Evolutionary conservation across 2,888 invertebrate genomes (phyloP).

Genomic region (Drosophila flavopinicola): DNA sequence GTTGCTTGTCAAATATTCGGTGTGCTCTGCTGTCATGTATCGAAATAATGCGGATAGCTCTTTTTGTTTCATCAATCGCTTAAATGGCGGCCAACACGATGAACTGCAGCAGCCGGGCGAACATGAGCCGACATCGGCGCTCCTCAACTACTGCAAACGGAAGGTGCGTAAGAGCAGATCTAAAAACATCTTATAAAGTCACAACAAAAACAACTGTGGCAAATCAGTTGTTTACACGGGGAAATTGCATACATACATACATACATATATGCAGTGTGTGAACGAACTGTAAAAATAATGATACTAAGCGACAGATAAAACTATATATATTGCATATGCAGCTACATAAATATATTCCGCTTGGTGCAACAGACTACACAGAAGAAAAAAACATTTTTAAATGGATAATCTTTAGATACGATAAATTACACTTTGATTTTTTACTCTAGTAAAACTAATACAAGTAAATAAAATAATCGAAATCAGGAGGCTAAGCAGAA

Average conservation of each 20-base stretch:
- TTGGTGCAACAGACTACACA: background rate
- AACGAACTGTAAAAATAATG: background rate
- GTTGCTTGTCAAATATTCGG: constrained; percentile 7
- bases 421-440: too few relatives aligned
- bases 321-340: background rate
- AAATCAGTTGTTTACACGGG: too few relatives aligned
- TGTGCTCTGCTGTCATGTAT: constrained; percentile 57
- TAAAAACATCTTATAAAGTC: too few relatives aligned
- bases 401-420: too few relatives aligned
- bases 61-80: constrained; percentile 77
- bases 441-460: too few relatives aligned
- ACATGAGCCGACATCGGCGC: constrained; percentile 90
- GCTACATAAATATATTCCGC: background rate
- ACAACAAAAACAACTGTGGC: too few relatives aligned
- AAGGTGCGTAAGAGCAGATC: constrained; percentile 86
- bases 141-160: constrained; percentile 92
- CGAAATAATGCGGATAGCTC: constrained; percentile 73
- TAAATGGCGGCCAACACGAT: constrained; percentile 86
- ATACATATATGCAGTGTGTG: too few relatives aligned
- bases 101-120: constrained; percentile 88
- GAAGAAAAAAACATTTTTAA: too few relatives aligned
- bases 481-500: too few relatives aligned
- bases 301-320: background rate
- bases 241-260: too few relatives aligned
- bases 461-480: too few relatives aligned